Conservation (phyloP, 2,797 vertebrate species). For the Artibeus lituratus region DNA sequence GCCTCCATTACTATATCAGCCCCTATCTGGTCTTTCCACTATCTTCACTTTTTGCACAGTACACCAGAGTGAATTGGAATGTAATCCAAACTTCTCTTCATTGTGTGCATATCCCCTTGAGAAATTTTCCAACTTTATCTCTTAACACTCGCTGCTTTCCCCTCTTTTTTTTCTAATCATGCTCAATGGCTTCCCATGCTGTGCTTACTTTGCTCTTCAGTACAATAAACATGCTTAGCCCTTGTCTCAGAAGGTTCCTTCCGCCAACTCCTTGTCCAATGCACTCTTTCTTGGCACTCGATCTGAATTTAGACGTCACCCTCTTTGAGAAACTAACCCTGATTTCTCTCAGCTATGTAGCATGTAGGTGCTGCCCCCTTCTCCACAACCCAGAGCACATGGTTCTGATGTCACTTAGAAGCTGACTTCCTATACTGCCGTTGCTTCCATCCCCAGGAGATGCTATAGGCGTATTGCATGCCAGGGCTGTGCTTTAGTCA, state of each 20-base stretch:
- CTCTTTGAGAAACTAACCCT: background rate
- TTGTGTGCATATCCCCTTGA: background rate
- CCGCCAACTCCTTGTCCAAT: background rate
- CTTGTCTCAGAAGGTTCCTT: background rate
- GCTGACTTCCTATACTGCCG: background rate
- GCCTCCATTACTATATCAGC: background rate
- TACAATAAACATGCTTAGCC: background rate
- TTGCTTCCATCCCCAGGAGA: background rate
- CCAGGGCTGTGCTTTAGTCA: conserved; percentile 5
- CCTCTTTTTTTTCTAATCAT: background rate
- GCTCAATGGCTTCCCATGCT: background rate
- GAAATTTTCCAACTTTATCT: background rate
- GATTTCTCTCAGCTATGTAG: background rate
- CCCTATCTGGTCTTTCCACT: background rate
- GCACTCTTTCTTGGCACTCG: background rate
- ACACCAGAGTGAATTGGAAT: background rate
- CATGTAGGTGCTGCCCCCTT: background rate
- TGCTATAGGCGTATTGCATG: background rate
- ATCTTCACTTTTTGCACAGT: background rate
- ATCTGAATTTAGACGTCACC: background rate
- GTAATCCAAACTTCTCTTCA: background rate
- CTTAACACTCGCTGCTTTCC: background rate
- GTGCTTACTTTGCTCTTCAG: background rate
- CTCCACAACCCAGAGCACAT: background rate
- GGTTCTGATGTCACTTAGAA: background rate